A percentile compares a stretch with the other conserved stretches of the same genome.
These are phyloP conservation scores for Daboia siamensis DNA, from an alignment of 2,113 vertebrate species.

Conservation along the genomic window DNA sequence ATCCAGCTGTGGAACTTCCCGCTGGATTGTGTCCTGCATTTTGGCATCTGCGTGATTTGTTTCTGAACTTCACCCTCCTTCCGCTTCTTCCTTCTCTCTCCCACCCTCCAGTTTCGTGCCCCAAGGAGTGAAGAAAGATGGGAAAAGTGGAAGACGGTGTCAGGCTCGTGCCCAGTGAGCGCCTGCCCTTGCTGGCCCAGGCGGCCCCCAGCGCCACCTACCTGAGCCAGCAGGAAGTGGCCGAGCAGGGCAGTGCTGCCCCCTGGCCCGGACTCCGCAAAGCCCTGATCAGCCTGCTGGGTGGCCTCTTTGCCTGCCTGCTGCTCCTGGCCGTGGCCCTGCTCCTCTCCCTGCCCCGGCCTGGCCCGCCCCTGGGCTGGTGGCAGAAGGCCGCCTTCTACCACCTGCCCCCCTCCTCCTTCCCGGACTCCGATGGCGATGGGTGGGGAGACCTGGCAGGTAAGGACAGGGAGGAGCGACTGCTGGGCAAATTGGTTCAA, in stretches of 20 bases:
- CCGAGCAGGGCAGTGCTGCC: neutral
- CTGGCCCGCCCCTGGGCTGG: neutral
- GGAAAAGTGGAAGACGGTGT: neutral
- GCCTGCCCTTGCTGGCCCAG: neutral
- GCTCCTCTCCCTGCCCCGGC: neutral
- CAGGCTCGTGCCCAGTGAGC: neutral
- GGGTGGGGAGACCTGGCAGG: slow-evolving; percentile 4
- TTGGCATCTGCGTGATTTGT: too few relatives aligned
- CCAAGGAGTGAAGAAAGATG: neutral
- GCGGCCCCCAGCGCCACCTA: neutral
- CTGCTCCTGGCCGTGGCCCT: neutral
- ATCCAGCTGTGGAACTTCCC: neutral
- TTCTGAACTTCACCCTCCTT: neutral
- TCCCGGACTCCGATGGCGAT: neutral
- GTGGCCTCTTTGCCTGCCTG: neutral
- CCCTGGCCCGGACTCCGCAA: neutral
- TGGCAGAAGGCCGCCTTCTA: slow-evolving; percentile 12
- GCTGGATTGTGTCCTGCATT: too few relatives aligned
- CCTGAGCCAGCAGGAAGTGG: slow-evolving; percentile 27
- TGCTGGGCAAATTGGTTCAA: neutral
- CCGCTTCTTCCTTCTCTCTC: neutral
- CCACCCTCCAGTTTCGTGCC: neutral
- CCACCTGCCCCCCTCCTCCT: neutral
- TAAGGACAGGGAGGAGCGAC: neutral
- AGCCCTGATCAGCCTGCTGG: neutral